Evolutionary conservation across 30 jellyfish, hydroid and myxozoan genomes (phyloP).

Genomic region (Pelagia noctiluca): DNA sequence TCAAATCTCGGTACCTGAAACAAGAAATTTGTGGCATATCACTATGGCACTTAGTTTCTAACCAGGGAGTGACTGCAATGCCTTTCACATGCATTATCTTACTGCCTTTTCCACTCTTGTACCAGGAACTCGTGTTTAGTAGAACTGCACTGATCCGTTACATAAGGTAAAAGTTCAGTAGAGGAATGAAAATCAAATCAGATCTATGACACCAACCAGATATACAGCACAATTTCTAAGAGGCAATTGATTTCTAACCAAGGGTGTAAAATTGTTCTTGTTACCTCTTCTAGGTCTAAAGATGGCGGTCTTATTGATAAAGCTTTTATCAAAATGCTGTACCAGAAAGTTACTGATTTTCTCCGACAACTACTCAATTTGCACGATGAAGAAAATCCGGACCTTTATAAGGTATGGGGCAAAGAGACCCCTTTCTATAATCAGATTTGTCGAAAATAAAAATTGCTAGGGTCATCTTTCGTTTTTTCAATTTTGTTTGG

Average conservation of each 20-base stretch:
- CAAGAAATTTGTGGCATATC: no score
- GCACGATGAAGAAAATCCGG: conserved; percentile 50
- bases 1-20: neutral
- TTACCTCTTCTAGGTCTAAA: conserved; percentile 52
- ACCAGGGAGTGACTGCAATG: no score
- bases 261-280: no score
- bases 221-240: neutral
- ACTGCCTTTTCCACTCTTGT: neutral
- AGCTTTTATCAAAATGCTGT: conserved; percentile 48
- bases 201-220: neutral
- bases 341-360: conserved; percentile 58
- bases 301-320: conserved; percentile 57
- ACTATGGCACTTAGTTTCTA: no score
- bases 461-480: no score
- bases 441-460: no score
- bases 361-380: conserved; percentile 45
- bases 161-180: neutral
- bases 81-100: no score
- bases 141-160: neutral
- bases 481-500: no score
- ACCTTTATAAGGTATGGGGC: conserved; percentile 48
- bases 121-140: neutral
- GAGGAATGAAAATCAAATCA: neutral
- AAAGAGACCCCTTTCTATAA: no score
- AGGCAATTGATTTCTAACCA: no score